Percentiles rank a stretch among this genome's conserved stretches.
phyloP scores from a whole-genome alignment of 2,113 vertebrate genomes.

The Lepisosteus osseus region DNA sequence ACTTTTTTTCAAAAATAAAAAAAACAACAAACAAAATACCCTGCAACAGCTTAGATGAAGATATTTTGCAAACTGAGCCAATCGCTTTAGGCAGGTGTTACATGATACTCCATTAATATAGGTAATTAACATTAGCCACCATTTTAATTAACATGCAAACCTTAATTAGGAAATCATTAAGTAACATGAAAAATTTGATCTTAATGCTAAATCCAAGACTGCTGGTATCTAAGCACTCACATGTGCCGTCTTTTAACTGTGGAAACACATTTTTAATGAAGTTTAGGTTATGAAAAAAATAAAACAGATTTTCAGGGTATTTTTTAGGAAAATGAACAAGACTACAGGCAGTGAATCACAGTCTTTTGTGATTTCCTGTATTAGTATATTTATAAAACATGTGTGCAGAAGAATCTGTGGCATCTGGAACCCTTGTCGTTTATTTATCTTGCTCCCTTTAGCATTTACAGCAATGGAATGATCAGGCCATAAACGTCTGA shows the following conservation, averaged over 20 bases:
- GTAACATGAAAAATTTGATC: conserved; percentile 87
- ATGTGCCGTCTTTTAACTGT: conserved; percentile 24
- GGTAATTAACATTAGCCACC: conserved; percentile 96
- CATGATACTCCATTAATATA: conserved; percentile 95
- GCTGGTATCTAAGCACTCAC: conserved; percentile 26
- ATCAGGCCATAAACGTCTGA: no score
- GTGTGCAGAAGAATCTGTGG: no score
- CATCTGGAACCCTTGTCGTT: no score
- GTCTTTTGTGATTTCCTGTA: no score
- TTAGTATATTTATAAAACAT: no score
- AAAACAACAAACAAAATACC: conserved; percentile 26
- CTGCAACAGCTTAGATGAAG: conserved; percentile 79
- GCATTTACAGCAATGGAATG: no score
- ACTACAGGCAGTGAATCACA: conserved; percentile 28
- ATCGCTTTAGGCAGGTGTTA: conserved; percentile 92
- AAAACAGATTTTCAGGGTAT: conserved; percentile 38
- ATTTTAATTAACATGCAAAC: conserved; percentile 97
- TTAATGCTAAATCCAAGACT: conserved; percentile 63
- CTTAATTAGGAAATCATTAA: conserved; percentile 96
- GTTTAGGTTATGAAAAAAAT: conserved; percentile 33
- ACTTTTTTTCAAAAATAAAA: neutral
- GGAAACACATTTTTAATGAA: conserved; percentile 21
- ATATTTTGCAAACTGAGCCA: conserved; percentile 92
- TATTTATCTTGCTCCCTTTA: no score
- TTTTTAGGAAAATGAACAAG: conserved; percentile 30